Evolutionary conservation across 2,888 invertebrate species (phyloP), one percentile per base, ranked within the genome.

Genomic region (Torymus aiolomorphi): DNA sequence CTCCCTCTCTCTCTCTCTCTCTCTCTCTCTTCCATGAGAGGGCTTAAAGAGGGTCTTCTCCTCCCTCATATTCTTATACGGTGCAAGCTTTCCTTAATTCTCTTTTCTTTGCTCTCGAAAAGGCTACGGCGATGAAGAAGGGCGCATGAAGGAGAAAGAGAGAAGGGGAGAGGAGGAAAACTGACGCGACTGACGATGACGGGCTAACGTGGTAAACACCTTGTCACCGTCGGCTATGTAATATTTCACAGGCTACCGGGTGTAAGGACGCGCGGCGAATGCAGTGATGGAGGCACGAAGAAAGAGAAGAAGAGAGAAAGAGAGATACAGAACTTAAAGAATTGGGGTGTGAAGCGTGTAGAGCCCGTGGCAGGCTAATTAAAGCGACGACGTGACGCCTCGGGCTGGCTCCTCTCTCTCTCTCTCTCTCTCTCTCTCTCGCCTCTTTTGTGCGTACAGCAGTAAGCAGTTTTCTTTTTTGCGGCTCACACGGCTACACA

Each of bases 191-290:
- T 16, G 79, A 80, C 65, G 80, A 77, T 78, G 81, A 80, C 76
- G 77, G 69, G 11, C 0, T 72, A 75, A 82, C 83, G 81, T 72
- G 81, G 81, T 82, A 82, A 83, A 83, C 84, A 83, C 81, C 82
- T 83, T 83, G 83, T 84, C 83, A 82, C 81, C 83, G 81, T 81
- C 76, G 80, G 82, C 82, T 75, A 80, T 84, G 80, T 82, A 82
- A 83, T 83, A 84, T 84, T 83, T 83, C 83, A 82, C 74, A 20
- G 76, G 80, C 82, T 77, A 77, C 80, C 77, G 83, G 69, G 76
- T 61, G 63, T 76, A 80, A 76, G 80, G 81, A 79, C 72, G 78
- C 77, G 76, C 79, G 80, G 78, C 76, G 77, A 77, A 80, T 42
- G 42, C 8, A 82, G 83, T 78, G 82, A 81, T 80, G 80, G 78